Evolutionary conservation across 2,888 invertebrate genomes (phyloP), one percentile per base, ranked within the genome.

Genomic region (Beris chalybata): DNA sequence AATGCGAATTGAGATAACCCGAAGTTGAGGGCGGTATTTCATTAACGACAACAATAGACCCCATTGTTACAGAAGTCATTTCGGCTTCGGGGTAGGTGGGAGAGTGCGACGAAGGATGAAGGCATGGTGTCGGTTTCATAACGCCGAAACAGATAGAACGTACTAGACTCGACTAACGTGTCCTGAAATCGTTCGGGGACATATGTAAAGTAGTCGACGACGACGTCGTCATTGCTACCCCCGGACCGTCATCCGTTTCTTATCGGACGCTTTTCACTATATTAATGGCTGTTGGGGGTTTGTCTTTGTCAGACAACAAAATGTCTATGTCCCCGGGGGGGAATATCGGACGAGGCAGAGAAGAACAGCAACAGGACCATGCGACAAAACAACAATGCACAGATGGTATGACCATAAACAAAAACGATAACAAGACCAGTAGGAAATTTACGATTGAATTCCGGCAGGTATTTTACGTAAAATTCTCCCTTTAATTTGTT

Each of bases 21-120:
- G 9, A 61, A 38, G 61, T 38, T 50, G 61, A 61, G 61, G 61
- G 61, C 61, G 61, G 61, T 61, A 61, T 61, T 61, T 61, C 61
- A 61, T 61, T 61, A 61, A 61, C 50, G 50, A 29, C 50, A 61
- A 61, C 61, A 61, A 61, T 61, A 15, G 50, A 38, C 22, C 52
- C 61, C 22, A 61, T 61, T 61, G 61, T 61, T 61, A 50, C 50
- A 38, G 38, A 61, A 61, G 61, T 61, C 52, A 61, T 61, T 61
- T 59, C 38, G 50, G 50, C 61, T 50, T 50, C 11, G 50, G 4
- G 4, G 53, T 9, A 29, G 31, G 29, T n/a, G 29, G n/a, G 52
- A 48, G 15, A 31, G 22, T 15, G 22, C n/a, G 15, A 61, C 50
- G 50, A 50, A 61, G 50, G 31, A n/a, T n/a, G n/a, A 50, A 13